Evolutionary conservation across 2,888 invertebrate genomes (phyloP), one percentile per base, ranked within the genome.

Genomic region (Apodemia zela): DNA sequence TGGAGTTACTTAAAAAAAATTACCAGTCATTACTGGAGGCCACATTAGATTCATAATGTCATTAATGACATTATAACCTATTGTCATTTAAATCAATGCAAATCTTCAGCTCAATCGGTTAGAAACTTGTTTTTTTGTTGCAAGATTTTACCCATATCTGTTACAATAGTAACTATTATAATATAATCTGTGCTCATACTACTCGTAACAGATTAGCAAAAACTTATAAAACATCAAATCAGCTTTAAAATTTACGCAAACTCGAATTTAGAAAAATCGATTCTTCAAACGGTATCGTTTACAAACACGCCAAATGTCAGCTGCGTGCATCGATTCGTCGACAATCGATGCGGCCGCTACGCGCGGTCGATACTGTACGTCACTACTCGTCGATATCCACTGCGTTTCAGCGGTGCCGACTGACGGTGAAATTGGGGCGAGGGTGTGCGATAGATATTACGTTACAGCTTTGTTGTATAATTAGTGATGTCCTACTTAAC

Each of bases 281-380:
- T 59, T 58, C 18, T 17, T 33, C 35, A 35, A 61, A 38, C 47
- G 61, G 58, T 59, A 58, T 61, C 66, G 74, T 73, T 72, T 73
- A 75, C 74, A 73, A 76, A 75, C 72, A 75, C 61, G 62, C 49
- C 59, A 11, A 35, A 51, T 68, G 75, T 75, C 78, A 79, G 78
- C 79, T 80, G 80, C 74, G 71, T 72, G 62, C 67, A 82, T 84
- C 78, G 80, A 79, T 77, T 79, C 51, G 68, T 67, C 65, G 65
- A 68, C 66, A 76, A 79, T 80, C 79, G 79, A 79, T 77, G 72
- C 42, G 49, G 59, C 63, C 62, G 64, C 67, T 65, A 59, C 62
- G 66, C 51, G 63, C 67, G 73, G 74, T 80, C 77, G 77, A 80
- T 77, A 72, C 65, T 64, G 73, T 69, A 75, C 82, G 81, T 81